Evolutionary conservation across 2,797 vertebrate genomes (phyloP).

Genomic region (Morelia viridis): DNA sequence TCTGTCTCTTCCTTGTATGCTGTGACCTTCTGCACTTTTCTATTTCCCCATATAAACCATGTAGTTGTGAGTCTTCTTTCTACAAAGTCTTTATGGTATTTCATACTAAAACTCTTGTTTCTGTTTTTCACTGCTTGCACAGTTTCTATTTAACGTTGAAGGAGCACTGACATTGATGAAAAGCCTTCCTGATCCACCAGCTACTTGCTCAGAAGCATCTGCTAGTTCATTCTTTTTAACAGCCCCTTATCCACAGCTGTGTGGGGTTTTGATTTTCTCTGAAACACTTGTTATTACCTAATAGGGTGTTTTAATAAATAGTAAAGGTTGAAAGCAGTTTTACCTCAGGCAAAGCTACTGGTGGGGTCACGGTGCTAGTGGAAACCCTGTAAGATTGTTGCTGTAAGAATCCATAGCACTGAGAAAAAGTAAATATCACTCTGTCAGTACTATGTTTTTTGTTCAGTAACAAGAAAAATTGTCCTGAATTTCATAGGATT

Average conservation of each 20-base stretch:
- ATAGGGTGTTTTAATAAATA: slow-evolving; percentile 78
- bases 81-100: not conserved
- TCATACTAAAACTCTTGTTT: slow-evolving; percentile 42
- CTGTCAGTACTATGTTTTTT: slow-evolving; percentile 54
- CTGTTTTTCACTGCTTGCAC: slow-evolving; percentile 12
- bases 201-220: slow-evolving; percentile 53
- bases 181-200: slow-evolving; percentile 61
- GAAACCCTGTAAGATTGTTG: slow-evolving; percentile 51
- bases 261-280: slow-evolving; percentile 56
- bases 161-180: slow-evolving; percentile 60
- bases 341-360: slow-evolving; percentile 62
- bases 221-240: slow-evolving; percentile 57
- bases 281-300: slow-evolving; percentile 64
- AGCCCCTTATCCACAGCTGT: slow-evolving; percentile 58
- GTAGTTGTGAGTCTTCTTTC: slow-evolving; percentile 15
- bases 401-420: slow-evolving; percentile 40
- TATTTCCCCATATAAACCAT: slow-evolving; percentile 22
- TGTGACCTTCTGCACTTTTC: slow-evolving; percentile 25
- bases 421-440: slow-evolving; percentile 50
- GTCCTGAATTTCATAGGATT: not conserved
- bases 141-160: slow-evolving; percentile 30
- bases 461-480: slow-evolving; percentile 62
- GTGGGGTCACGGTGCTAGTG: slow-evolving; percentile 66
- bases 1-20: slow-evolving; percentile 7
- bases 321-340: slow-evolving; percentile 60